Conservation (phyloP, 2,888 invertebrate genomes). For the Diabrotica balteata region DNA sequence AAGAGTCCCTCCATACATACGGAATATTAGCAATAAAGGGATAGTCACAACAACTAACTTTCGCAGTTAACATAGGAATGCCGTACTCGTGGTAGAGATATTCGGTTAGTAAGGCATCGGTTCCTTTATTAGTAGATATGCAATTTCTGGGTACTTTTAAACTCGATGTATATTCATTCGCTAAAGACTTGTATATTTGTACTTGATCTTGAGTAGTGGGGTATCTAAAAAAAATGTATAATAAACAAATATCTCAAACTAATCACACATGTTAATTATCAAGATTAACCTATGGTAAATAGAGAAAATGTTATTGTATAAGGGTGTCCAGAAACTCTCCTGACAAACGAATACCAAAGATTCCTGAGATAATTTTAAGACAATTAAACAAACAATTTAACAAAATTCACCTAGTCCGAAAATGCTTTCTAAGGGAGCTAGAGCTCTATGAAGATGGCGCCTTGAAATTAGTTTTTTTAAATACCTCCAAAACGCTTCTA, state of each 20-base stretch:
- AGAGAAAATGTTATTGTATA: too few relatives aligned
- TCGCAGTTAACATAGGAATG: constrained; percentile 73
- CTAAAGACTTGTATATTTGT: constrained; percentile 63
- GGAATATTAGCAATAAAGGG: constrained; percentile 73
- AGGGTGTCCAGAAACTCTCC: too few relatives aligned
- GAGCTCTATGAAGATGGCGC: too few relatives aligned
- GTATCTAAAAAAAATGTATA: constrained; percentile 45
- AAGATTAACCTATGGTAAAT: too few relatives aligned
- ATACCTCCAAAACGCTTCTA: too few relatives aligned
- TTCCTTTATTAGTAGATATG: constrained; percentile 53
- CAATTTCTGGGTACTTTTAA: constrained; percentile 56
- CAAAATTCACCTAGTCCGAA: too few relatives aligned
- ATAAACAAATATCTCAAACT: constrained; percentile 1
- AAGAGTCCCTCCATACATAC: constrained; percentile 74
- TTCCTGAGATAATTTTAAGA: too few relatives aligned
- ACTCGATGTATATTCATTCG: constrained; percentile 60
- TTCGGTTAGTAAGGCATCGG: constrained; percentile 65
- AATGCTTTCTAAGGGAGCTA: too few relatives aligned
- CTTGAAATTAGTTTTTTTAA: too few relatives aligned
- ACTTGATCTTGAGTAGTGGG: constrained; percentile 48
- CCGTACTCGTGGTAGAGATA: constrained; percentile 69
- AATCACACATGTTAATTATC: too few relatives aligned
- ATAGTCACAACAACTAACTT: constrained; percentile 85
- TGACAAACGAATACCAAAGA: too few relatives aligned
- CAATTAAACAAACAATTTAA: too few relatives aligned